Evolutionary conservation across 37 sponge, comb jelly and placozoan species (phyloP).

Genomic region (Amphimedon queenslandica): DNA sequence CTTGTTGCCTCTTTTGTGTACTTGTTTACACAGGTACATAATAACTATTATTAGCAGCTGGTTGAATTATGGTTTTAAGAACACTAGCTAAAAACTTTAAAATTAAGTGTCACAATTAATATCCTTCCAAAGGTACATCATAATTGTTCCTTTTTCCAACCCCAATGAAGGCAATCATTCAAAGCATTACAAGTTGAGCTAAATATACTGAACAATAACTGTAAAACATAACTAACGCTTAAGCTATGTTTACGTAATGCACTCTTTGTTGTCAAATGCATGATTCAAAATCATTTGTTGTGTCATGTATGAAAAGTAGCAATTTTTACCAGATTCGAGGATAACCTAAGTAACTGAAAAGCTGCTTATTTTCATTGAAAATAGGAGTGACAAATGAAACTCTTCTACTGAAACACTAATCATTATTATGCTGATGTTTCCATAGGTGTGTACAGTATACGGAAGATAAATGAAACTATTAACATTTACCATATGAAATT

Average conservation of each 20-base stretch:
- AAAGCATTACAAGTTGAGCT: neutral
- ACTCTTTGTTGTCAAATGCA: neutral
- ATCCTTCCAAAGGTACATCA: no score
- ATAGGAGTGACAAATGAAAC: neutral
- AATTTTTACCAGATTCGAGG: neutral
- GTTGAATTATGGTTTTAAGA: no score
- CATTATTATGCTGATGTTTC: neutral
- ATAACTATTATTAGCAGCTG: no score
- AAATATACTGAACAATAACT: constrained; percentile 5
- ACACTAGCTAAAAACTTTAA: no score
- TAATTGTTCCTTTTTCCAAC: neutral
- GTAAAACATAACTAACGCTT: constrained; percentile 2
- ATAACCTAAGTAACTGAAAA: neutral
- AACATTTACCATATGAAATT: constrained; percentile 4
- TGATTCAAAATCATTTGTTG: constrained; percentile 9
- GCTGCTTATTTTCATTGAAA: neutral
- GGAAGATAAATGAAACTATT: neutral
- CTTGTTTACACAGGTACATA: no score
- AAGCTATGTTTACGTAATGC: neutral
- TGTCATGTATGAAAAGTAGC: neutral
- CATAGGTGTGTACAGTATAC: neutral
- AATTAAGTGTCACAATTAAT: no score
- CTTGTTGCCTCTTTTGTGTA: no score
- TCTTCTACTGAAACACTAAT: neutral
- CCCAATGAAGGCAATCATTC: neutral